Evolutionary conservation across 1,140 invertebrate genomes (phyloP).

Genomic region (Probaryconus sp.): DNA sequence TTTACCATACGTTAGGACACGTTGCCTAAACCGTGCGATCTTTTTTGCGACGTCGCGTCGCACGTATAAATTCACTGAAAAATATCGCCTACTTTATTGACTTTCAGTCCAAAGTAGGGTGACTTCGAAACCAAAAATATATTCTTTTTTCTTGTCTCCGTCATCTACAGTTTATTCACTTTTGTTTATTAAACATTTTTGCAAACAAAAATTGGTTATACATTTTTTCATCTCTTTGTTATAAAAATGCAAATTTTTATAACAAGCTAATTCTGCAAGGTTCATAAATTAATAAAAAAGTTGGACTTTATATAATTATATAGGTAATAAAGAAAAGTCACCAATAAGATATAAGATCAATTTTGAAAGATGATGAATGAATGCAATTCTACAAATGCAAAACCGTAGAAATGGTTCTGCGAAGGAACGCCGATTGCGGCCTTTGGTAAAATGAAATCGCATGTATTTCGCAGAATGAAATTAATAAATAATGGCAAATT

Average conservation of each 20-base stretch:
- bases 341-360: constrained; percentile 17
- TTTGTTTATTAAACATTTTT: not conserved
- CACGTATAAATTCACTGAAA: constrained; percentile 16
- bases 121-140: constrained; percentile 9
- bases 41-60: constrained; percentile 7
- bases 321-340: not conserved
- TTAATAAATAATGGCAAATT: constrained; percentile 13
- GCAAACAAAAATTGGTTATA: no score
- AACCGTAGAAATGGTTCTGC: not conserved
- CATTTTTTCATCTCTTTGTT: no score
- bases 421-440: constrained; percentile 11
- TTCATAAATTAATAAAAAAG: no score
- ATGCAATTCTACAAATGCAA: constrained; percentile 21
- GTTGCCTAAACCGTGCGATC: constrained; percentile 8
- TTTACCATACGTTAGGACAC: not conserved
- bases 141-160: not conserved
- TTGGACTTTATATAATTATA: not conserved
- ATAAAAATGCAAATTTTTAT: no score
- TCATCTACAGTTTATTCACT: not conserved
- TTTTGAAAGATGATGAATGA: constrained; percentile 16
- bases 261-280: no score
- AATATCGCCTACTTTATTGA: constrained; percentile 27
- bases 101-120: constrained; percentile 10
- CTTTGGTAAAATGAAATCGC: constrained; percentile 23
- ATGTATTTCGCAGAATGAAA: constrained; percentile 18